Conservation (phyloP, 30 jellyfish, hydroid and myxozoan genomes). For the Pseudorhiza aurosa region DNA sequence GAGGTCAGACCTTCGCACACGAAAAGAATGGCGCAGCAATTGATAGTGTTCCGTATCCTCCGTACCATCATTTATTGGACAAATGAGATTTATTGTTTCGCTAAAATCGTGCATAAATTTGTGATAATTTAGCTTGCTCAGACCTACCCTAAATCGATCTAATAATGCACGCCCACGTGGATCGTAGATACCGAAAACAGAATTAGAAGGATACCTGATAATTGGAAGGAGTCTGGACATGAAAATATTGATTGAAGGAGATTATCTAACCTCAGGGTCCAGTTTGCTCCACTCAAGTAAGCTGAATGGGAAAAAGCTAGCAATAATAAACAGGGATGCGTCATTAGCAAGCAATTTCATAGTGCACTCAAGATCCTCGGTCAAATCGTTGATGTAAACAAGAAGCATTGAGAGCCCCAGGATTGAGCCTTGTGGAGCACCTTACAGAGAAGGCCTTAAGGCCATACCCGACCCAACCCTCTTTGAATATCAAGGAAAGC, state of each 20-base stretch:
- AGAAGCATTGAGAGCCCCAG: no score
- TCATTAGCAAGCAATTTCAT: no score
- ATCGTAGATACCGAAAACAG: constrained; percentile 11
- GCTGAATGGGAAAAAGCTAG: constrained; percentile 10
- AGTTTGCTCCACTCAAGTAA: not conserved
- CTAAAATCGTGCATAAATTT: constrained; percentile 6
- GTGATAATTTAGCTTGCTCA: constrained; percentile 16
- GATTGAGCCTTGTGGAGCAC: no score
- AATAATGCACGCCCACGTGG: not conserved
- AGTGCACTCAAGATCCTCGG: no score
- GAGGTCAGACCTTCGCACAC: no score
- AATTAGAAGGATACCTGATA: constrained; percentile 6
- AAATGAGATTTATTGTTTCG: constrained; percentile 5
- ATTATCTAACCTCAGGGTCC: constrained; percentile 2
- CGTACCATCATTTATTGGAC: constrained; percentile 17
- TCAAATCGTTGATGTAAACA: no score
- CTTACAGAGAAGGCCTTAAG: no score
- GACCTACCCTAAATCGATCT: constrained; percentile 12
- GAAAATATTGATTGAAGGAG: constrained; percentile 20
- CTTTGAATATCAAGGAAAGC: no score
- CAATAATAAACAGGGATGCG: no score
- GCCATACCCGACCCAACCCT: no score
- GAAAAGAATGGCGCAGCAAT: no score
- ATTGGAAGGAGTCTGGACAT: constrained; percentile 14
- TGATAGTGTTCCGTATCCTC: no score